Evolutionary conservation across 2,113 vertebrate species (phyloP), one percentile per base, ranked within the genome.

Genomic region (Psilopsiagon aymara): DNA sequence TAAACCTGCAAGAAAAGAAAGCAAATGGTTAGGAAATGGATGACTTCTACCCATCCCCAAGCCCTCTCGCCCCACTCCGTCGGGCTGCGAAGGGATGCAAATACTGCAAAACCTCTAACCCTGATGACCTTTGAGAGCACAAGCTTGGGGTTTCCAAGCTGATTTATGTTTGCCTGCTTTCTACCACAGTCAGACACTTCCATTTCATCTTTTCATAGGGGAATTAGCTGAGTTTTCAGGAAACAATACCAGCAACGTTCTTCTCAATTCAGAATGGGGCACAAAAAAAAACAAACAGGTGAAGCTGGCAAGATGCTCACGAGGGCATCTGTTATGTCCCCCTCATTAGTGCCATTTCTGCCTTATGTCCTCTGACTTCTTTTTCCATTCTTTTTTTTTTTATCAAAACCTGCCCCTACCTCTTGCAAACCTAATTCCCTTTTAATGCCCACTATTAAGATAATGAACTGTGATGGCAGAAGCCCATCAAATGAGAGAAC

Each of bases 121-220:
- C 98, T 75, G 25, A 74, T 98, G 98, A 99, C 99, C 99, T 98
- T 52, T 89, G 97, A 97, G 97, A 98, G 97, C 97, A 98, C 96
- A 96, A 98, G 97, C 98, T 98, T 97, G 97, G 98, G 98, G 98
- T 96, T 98, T 98, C 98, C 94, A 96, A 98, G 98, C 98, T 99
- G 99, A 99, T 99, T 99, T 99, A 99, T 99, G 98, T 98, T 98
- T 98, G 98, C 98, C 99, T 98, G 98, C 98, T 98, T 99, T 94
- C 98, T 98, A 98, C 98, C 98, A 98, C 97, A 98, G 98, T 97
- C 85, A 95, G 98, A 98, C 98, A 99, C 98, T 99, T 99, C 98
- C 98, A 99, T 99, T 99, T 99, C 98, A 99, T 98, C 99, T 98
- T 98, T 98, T 97, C 98, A 98, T 97, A 94, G 96, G 98, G 97